These are phyloP conservation scores for Solea senegalensis DNA, from an alignment of 2,113 vertebrate species.

Conservation along the genomic window DNA sequence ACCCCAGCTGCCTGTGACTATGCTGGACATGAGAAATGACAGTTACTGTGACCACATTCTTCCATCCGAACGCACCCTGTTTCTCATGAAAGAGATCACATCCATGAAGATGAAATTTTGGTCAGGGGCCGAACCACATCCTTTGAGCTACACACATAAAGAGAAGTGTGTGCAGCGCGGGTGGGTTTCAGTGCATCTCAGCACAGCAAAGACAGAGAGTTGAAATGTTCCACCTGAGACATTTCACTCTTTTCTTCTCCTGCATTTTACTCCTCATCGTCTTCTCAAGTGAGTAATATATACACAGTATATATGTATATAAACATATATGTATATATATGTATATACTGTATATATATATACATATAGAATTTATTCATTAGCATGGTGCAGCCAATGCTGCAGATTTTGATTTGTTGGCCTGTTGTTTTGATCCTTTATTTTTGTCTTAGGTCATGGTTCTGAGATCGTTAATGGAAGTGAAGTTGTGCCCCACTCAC, in stretches of 20 bases:
- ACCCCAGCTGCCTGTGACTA: neutral
- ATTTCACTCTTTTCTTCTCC: constrained; percentile 1
- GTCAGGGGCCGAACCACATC: constrained; percentile 54
- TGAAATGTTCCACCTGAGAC: constrained; percentile 34
- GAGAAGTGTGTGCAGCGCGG: neutral
- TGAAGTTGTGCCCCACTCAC: constrained; percentile 61
- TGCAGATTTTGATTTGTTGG: too few species aligned
- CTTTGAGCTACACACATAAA: constrained; percentile 45
- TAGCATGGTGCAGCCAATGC: too few species aligned
- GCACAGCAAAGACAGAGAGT: constrained; percentile 15
- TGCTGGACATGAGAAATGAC: constrained; percentile 14
- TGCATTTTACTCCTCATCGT: constrained; percentile 31
- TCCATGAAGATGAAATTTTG: constrained; percentile 37
- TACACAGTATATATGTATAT: too few species aligned
- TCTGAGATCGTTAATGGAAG: constrained; percentile 66
- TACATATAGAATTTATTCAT: too few species aligned
- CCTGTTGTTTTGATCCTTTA: neutral
- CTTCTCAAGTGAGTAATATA: constrained; percentile 49
- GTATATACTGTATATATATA: neutral
- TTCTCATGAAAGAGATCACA: neutral
- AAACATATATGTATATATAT: too few species aligned
- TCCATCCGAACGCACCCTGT: neutral
- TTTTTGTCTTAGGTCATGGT: constrained; percentile 49
- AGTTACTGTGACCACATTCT: neutral
- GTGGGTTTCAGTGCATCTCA: constrained; percentile 15